Base-by-base conservation (phyloP, 2,888 invertebrate species). In the Ochropacha duplaris region DNA sequence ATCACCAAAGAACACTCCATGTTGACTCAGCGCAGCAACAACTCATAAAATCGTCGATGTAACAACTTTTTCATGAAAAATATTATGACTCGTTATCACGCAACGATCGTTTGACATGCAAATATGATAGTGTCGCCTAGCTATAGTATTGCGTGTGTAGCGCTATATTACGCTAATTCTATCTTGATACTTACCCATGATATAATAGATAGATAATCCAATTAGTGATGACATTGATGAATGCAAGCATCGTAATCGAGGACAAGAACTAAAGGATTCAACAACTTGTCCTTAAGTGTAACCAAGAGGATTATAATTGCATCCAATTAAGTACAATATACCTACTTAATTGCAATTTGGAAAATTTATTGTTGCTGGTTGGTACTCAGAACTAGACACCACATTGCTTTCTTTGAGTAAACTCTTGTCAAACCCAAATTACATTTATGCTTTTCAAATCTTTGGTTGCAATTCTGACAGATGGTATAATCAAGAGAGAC, bases 401-500 rank as follows among this genome's bases (percentile, higher is more conserved):
- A n/a, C 6, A n/a, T 16, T 19, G 19, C 44, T 19, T 39, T 39
- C 39, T 19, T 16, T 19, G n/a, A 44, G n/a, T 8, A 19, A 44
- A 9, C 9, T 9, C 8, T 14, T 44, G 19, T 44, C 19, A 44
- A 44, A 19, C 9, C 9, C 5, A 44, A 44, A 44, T 44, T 16
- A 44, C 44, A 19, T 14, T 44, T 44, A 6, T 44, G 39, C 19
- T 19, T 36, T n/a, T 36, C 12, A 14, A 36, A 36, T n/a, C 36
- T 36, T 44, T 14, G 44, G 22, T 16, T 36, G 22, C 2, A 8
- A 66, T 68, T 66, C 69, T 60, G 36, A 56, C 62, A 57, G 39
- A 62, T 70, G 63, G 64, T 59, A 68, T 58, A 62, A 64, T 56
- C 57, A 66, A 36, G 59, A 66, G 61, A 65, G 55, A 54, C 55